Evolutionary conservation across 2,888 invertebrate genomes (phyloP), one percentile per base, ranked within the genome.

Genomic region (Ophion costatus): DNA sequence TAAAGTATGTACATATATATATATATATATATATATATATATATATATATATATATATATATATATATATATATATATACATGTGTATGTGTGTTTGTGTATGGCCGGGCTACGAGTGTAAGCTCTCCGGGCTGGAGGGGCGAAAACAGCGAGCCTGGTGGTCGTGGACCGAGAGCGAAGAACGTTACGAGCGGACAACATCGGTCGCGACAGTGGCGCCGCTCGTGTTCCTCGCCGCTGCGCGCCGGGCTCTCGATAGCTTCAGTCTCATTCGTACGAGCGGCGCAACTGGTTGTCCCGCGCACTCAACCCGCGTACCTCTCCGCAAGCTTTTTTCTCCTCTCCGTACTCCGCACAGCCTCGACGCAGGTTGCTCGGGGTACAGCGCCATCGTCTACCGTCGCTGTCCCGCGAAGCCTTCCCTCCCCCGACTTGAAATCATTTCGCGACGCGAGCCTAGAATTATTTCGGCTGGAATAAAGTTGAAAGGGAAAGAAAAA

Each of bases 221-320:
- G 86, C 86, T 86, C 75, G 87, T 38, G 38, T 87, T 88, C 88
- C 86, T 83, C 84, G 82, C 70, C 51, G 79, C 80, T 86, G 86
- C 51, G 87, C 89, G 87, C 85, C 86, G 77, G 86, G 85, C 89
- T 87, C 80, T 85, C 86, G 87, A 86, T 87, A 87, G 88, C 85
- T 89, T 89, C 89, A 90, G 90, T 90, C 87, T 88, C 87, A 87
- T 84, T 87, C 89, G 90, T 87, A 89, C 88, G 86, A 86, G 79
- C 89, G 87, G 86, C 86, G 90, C 88, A 88, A 83, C 83, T 87
- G 89, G 89, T 88, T 86, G 89, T 82, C 56, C 73, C 75, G 20
- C 78, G 67, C 17, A 51, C 17, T 51, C 51, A 17, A 51, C 3
- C 51, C 51, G 51, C 51, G 14, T 51, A 14, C 14, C 17, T 51